Conservation (phyloP, 2,113 vertebrate species). For the Procapra przewalskii region DNA sequence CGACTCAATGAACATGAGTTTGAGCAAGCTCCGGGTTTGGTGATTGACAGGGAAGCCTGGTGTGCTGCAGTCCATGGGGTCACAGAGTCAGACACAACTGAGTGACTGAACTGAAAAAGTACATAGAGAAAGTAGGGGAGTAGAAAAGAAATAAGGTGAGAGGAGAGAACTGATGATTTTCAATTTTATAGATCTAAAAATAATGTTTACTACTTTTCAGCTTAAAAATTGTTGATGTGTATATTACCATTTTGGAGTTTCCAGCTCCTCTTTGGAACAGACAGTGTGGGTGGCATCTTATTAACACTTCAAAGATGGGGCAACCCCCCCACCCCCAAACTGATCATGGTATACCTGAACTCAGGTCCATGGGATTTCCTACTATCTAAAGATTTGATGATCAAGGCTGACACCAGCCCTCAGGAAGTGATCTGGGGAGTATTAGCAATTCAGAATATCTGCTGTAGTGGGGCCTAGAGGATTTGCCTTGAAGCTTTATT, state of each 20-base stretch:
- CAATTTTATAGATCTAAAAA: background rate
- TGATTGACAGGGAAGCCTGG: background rate
- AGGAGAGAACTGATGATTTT: background rate
- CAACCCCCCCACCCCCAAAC: background rate
- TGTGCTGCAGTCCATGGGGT: background rate
- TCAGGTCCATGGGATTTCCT: background rate
- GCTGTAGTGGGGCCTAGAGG: too few species aligned
- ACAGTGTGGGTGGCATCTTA: background rate
- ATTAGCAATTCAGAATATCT: background rate
- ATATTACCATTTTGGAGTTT: background rate
- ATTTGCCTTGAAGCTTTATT: background rate
- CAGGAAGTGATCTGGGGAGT: background rate
- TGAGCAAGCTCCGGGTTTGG: background rate
- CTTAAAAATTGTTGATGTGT: background rate
- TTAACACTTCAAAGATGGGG: background rate
- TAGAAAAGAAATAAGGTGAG: background rate
- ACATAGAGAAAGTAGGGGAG: background rate
- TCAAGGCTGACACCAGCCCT: background rate
- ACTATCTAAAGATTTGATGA: background rate
- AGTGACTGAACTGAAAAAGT: background rate
- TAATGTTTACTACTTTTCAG: background rate
- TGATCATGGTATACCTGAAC: background rate
- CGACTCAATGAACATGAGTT: background rate
- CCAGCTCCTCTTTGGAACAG: background rate
- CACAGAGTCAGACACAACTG: background rate